Evolutionary conservation across 2,888 invertebrate species (phyloP).

Genomic region (Amiota mariae): DNA sequence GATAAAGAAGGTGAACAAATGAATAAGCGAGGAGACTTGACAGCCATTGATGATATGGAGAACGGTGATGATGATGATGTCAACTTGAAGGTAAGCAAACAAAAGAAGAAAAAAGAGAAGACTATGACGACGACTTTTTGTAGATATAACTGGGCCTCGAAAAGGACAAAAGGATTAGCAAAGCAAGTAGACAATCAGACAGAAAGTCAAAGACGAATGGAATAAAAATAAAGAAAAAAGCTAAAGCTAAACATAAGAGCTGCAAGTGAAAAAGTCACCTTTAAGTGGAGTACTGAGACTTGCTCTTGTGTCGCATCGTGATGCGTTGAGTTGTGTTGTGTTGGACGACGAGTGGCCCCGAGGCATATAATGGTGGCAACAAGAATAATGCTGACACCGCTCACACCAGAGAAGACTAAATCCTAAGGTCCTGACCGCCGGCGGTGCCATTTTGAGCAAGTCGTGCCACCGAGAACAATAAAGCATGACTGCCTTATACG

Average conservation of each 20-base stretch:
- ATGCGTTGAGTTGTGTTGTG: too few relatives aligned
- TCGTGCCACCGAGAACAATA: slow-evolving; percentile 13
- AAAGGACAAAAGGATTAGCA: slow-evolving; percentile 55
- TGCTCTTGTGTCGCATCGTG: too few relatives aligned
- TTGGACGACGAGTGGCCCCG: neutral
- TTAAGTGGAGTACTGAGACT: slow-evolving; percentile 49
- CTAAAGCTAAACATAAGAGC: slow-evolving; percentile 35
- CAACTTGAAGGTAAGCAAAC: slow-evolving; percentile 57
- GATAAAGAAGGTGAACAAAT: too few relatives aligned
- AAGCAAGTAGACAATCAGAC: slow-evolving; percentile 1
- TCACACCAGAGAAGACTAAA: neutral
- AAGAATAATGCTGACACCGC: neutral
- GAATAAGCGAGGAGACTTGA: neutral
- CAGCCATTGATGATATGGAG: slow-evolving; percentile 20
- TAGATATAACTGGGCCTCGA: slow-evolving; percentile 48
- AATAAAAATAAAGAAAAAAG: slow-evolving; percentile 1
- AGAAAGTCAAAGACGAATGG: neutral
- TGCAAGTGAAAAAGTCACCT: slow-evolving; percentile 58
- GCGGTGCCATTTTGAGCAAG: slow-evolving; percentile 66
- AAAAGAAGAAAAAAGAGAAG: slow-evolving; percentile 56
- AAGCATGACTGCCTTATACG: neutral
- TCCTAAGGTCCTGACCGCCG: slow-evolving; percentile 40
- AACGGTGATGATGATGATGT: slow-evolving; percentile 45
- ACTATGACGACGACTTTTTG: neutral
- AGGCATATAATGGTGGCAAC: neutral